These are phyloP conservation scores for Sapajus apella DNA, from an alignment of 2,113 vertebrate genomes.

Conservation along the genomic window DNA sequence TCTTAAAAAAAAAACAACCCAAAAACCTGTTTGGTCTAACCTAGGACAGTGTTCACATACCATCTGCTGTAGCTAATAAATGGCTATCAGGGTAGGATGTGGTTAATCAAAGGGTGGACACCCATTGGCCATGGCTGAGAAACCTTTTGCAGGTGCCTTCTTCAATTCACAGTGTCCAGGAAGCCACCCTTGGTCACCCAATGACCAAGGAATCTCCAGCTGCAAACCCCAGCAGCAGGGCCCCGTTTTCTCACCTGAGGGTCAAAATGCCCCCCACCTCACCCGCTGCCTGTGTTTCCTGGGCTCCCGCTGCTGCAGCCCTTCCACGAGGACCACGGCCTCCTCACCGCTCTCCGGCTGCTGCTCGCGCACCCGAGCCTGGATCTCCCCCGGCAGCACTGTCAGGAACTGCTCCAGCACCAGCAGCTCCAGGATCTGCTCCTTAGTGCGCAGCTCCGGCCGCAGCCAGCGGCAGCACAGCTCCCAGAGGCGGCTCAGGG, in stretches of 20 bases:
- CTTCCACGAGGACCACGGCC: constrained; percentile 59
- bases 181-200: neutral
- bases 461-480: constrained; percentile 55
- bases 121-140: neutral
- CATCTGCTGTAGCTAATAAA: neutral
- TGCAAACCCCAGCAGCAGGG: neutral
- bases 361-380: constrained; percentile 40
- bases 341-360: constrained; percentile 56
- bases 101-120: neutral
- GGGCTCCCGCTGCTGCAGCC: constrained; percentile 61
- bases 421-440: constrained; percentile 64
- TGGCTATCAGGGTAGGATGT: neutral
- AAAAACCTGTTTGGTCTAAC: neutral
- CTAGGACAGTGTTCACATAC: neutral
- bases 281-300: constrained; percentile 46
- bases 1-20: too few relatives aligned
- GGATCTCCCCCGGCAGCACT: constrained; percentile 7
- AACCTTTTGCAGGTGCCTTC: neutral
- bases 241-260: neutral
- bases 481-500: constrained; percentile 50
- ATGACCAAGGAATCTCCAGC: neutral
- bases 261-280: constrained; percentile 28
- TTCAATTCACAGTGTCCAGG: neutral
- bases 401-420: constrained; percentile 64
- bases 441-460: constrained; percentile 45